phyloP scores from a whole-genome alignment of 2,797 vertebrate species.

The Neosalanx taihuensis region DNA sequence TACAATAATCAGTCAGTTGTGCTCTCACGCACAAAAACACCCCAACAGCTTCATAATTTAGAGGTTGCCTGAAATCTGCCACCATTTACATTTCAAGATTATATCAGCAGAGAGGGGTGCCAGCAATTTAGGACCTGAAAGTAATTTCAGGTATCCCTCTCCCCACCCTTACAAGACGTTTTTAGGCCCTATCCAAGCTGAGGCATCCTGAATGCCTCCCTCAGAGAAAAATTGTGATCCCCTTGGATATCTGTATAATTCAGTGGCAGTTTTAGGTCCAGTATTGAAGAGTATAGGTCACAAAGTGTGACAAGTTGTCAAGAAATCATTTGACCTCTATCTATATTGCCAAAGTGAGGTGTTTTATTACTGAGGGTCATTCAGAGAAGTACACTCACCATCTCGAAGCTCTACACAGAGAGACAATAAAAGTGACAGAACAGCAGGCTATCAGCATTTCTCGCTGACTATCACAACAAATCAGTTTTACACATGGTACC shows the following conservation, averaged over 20 bases:
- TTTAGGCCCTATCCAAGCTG: no score
- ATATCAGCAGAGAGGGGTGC: no score
- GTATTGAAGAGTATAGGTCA: slow-evolving; percentile 15
- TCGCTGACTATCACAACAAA: slow-evolving; percentile 36
- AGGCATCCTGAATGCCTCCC: no score
- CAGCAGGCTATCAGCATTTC: slow-evolving; percentile 60
- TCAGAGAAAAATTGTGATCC: no score
- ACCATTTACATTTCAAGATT: not conserved
- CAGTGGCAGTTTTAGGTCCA: not conserved
- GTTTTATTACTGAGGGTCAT: slow-evolving; percentile 49
- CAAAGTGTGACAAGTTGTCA: slow-evolving; percentile 13
- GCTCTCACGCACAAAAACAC: slow-evolving; percentile 58
- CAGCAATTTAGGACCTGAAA: no score
- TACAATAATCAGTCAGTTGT: slow-evolving; percentile 32
- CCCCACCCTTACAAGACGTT: no score
- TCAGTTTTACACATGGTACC: slow-evolving; percentile 5
- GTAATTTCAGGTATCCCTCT: no score
- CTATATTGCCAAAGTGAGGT: slow-evolving; percentile 70
- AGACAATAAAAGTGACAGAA: slow-evolving; percentile 63
- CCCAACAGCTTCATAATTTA: slow-evolving; percentile 81
- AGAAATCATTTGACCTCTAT: slow-evolving; percentile 77
- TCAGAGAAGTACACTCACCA: slow-evolving; percentile 75
- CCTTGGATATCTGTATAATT: slow-evolving; percentile 3
- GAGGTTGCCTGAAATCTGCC: slow-evolving; percentile 74
- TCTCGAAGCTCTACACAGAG: slow-evolving; percentile 75